Evolutionary conservation across 2,797 vertebrate species (phyloP).

Genomic region (Protonibea diacanthus): DNA sequence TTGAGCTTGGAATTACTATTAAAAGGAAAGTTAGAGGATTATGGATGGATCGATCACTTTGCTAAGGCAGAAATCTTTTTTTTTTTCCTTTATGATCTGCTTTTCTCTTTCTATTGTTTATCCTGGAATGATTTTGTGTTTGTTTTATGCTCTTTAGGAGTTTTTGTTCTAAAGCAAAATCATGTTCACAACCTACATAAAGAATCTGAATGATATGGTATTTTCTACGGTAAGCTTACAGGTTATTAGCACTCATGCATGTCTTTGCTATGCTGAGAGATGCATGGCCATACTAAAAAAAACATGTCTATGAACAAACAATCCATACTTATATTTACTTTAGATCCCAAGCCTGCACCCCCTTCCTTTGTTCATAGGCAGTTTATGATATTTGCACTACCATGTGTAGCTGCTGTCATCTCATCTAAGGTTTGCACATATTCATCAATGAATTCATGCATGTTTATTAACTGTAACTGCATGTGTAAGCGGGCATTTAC

Average conservation of each 20-base stretch:
- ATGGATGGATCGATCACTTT: slow-evolving; percentile 48
- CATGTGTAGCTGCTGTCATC: slow-evolving; percentile 38
- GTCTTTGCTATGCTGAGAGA: slow-evolving; percentile 72
- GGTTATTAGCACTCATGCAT: slow-evolving; percentile 78
- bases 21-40: slow-evolving; percentile 18
- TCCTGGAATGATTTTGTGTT: slow-evolving; percentile 75
- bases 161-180: slow-evolving; percentile 83
- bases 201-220: slow-evolving; percentile 87
- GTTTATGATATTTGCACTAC: slow-evolving; percentile 39
- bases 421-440: slow-evolving; percentile 29
- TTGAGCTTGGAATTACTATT: slow-evolving; percentile 47
- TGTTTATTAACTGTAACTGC: slow-evolving; percentile 29
- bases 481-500: slow-evolving; percentile 16
- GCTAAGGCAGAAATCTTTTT: slow-evolving; percentile 36
- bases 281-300: slow-evolving; percentile 78
- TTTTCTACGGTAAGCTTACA: slow-evolving; percentile 83
- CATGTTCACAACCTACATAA: slow-evolving; percentile 86
- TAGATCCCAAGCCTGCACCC: slow-evolving; percentile 53
- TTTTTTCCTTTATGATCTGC: slow-evolving; percentile 24
- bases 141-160: slow-evolving; percentile 84
- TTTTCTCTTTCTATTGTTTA: slow-evolving; percentile 59
- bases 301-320: slow-evolving; percentile 45
- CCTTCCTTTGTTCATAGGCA: slow-evolving; percentile 47
- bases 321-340: slow-evolving; percentile 39
- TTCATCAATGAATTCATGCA: slow-evolving; percentile 48